Conservation (phyloP, 2,888 invertebrate species). For the Cataglyphis albicans region DNA sequence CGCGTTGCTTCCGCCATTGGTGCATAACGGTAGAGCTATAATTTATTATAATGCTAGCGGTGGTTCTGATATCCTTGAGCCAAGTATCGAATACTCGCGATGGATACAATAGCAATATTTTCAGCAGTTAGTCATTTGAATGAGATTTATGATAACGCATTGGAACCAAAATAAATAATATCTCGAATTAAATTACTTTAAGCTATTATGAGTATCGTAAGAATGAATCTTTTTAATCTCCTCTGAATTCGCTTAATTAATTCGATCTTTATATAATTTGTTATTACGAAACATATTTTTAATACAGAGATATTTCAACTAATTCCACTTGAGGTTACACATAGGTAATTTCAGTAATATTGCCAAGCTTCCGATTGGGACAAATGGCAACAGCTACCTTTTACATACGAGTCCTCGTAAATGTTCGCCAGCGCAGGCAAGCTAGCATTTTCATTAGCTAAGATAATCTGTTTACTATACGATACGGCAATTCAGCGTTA, state of each 20-base stretch:
- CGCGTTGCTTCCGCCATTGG: slow-evolving; percentile 36
- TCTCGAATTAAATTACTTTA: background rate
- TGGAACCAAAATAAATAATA: background rate
- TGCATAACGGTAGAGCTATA: slow-evolving; percentile 12
- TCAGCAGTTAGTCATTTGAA: background rate
- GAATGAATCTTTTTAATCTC: background rate
- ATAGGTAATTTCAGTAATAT: slow-evolving; percentile 37
- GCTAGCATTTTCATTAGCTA: slow-evolving; percentile 79
- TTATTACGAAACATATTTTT: slow-evolving; percentile 39
- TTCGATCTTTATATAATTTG: slow-evolving; percentile 34
- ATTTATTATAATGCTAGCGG: slow-evolving; percentile 44
- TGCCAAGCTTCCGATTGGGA: slow-evolving; percentile 46
- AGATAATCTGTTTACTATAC: slow-evolving; percentile 79
- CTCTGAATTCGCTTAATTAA: slow-evolving; percentile 49
- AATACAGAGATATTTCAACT: slow-evolving; percentile 29
- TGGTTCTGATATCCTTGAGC: background rate
- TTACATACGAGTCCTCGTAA: slow-evolving; percentile 54
- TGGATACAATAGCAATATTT: background rate
- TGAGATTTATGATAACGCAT: background rate
- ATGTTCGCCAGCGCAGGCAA: slow-evolving; percentile 47
- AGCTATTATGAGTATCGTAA: background rate
- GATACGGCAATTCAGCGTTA: slow-evolving; percentile 69
- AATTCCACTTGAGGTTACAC: slow-evolving; percentile 25
- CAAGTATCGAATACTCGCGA: slow-evolving; percentile 10
- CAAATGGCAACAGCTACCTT: slow-evolving; percentile 37